phyloP scores from a whole-genome alignment of 2,113 vertebrate genomes.

The Agelaius phoeniceus region DNA sequence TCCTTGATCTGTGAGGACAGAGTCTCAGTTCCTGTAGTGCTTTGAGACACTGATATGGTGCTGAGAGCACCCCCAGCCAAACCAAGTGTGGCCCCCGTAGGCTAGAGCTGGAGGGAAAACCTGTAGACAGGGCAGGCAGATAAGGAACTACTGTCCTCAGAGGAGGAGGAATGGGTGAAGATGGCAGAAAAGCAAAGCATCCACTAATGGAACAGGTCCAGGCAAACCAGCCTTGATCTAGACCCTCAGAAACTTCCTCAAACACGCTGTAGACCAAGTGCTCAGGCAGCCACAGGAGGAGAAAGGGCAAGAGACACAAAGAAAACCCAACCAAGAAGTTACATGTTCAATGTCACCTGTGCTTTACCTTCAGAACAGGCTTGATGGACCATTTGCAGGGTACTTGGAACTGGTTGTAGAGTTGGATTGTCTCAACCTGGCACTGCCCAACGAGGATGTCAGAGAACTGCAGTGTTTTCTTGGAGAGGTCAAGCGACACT shows the following conservation, averaged over 20 bases:
- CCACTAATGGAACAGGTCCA: background rate
- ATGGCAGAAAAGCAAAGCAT: background rate
- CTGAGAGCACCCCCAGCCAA: background rate
- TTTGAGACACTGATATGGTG: fast-evolving
- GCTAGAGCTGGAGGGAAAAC: background rate
- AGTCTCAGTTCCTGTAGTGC: background rate
- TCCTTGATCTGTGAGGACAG: background rate
- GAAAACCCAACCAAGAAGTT: background rate
- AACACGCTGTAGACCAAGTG: background rate
- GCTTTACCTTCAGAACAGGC: conserved; percentile 76
- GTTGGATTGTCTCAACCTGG: conserved; percentile 80
- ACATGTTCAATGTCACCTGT: fast-evolving
- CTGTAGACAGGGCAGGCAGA: background rate
- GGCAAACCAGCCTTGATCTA: background rate
- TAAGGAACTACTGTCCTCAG: background rate
- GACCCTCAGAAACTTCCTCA: background rate
- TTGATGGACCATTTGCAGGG: conserved; percentile 82
- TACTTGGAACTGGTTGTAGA: conserved; percentile 79
- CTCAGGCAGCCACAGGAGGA: background rate
- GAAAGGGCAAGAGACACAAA: background rate
- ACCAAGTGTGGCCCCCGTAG: background rate
- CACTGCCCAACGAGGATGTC: conserved; percentile 83
- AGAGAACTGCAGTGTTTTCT: conserved; percentile 76
- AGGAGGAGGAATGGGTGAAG: background rate
- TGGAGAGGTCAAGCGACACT: conserved; percentile 76